Evolutionary conservation across 2,113 vertebrate genomes (phyloP).

Genomic region (Edolisoma coerulescens): DNA sequence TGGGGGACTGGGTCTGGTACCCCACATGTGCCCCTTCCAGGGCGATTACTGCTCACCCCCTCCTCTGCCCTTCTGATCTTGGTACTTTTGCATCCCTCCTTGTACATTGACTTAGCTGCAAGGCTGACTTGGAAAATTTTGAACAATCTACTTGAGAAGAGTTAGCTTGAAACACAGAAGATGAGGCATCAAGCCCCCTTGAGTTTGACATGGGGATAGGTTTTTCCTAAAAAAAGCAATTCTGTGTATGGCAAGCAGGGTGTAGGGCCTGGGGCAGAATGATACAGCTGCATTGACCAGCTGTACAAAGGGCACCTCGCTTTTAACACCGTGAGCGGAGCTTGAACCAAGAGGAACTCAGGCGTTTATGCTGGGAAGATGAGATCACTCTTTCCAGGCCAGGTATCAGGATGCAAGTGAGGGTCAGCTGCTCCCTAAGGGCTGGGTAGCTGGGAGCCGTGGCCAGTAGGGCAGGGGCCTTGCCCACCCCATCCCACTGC

Average conservation of each 20-base stretch:
- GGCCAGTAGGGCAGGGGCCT: background rate
- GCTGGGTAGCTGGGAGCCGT: background rate
- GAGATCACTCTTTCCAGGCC: background rate
- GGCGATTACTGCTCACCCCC: background rate
- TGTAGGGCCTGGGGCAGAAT: background rate
- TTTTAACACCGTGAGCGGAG: background rate
- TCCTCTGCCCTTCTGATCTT: background rate
- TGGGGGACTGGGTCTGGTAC: background rate
- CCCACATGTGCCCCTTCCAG: background rate
- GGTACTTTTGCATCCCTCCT: background rate
- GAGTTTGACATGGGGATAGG: background rate
- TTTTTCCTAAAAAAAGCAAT: background rate
- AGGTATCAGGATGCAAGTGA: background rate
- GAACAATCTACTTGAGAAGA: background rate
- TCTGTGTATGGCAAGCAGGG: background rate
- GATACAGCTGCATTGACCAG: background rate
- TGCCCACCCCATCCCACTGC: background rate
- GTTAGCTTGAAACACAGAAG: background rate
- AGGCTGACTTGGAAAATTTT: background rate
- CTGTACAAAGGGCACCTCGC: accelerated
- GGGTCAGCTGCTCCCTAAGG: background rate
- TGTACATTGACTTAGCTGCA: background rate
- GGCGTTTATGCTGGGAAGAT: background rate
- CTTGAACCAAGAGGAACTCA: background rate
- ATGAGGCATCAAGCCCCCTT: background rate